phyloP scores from a whole-genome alignment of 2,888 invertebrate genomes.

The Agrotis puta region DNA sequence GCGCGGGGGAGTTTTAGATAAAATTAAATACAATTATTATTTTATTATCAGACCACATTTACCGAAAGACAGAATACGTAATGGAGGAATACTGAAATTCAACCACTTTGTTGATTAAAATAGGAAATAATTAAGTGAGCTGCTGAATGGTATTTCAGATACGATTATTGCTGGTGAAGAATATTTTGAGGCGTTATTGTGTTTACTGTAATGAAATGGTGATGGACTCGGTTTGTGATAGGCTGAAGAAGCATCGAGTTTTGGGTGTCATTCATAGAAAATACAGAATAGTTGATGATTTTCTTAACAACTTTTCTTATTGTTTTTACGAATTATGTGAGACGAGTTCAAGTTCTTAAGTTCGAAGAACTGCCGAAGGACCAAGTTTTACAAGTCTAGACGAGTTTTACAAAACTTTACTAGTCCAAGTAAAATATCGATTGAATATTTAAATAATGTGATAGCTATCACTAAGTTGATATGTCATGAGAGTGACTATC shows the following conservation, averaged over 20 bases:
- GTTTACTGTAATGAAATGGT: slow-evolving; percentile 32
- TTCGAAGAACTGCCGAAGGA: no score
- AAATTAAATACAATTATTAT: slow-evolving; percentile 50
- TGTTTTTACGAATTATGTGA: no score
- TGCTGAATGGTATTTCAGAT: slow-evolving; percentile 48
- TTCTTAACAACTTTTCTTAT: neutral
- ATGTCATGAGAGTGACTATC: neutral
- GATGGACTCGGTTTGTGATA: slow-evolving; percentile 1
- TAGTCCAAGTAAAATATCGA: no score
- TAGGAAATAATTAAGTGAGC: slow-evolving; percentile 55
- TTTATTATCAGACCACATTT: slow-evolving; percentile 48
- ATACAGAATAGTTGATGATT: neutral
- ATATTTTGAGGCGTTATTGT: slow-evolving; percentile 30
- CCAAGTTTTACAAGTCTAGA: no score
- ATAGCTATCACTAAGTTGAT: neutral
- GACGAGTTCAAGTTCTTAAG: no score
- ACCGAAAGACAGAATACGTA: slow-evolving; percentile 35
- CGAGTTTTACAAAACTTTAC: no score
- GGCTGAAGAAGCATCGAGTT: neutral
- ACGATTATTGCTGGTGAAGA: slow-evolving; percentile 42
- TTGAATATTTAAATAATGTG: neutral
- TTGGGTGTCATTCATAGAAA: neutral
- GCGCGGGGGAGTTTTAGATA: slow-evolving; percentile 11
- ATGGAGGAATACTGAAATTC: slow-evolving; percentile 34
- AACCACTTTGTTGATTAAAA: slow-evolving; percentile 58